These are phyloP conservation scores for Syngnathoides biaculeatus DNA, from an alignment of 2,113 vertebrate genomes.

Conservation along the genomic window DNA sequence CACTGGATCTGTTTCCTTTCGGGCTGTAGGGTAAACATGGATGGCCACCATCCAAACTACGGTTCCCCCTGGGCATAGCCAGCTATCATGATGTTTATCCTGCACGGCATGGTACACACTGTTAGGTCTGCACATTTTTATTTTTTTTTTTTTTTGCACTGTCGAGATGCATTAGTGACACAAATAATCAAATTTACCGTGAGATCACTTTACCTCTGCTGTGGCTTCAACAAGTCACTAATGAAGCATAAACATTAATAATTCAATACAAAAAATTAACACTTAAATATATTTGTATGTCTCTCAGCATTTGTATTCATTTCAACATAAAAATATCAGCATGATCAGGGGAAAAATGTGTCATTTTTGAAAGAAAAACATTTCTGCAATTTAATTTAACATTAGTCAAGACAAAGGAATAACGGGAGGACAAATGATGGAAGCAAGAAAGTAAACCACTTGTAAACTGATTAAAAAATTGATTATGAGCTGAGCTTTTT, in stretches of 20 bases:
- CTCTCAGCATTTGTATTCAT: conserved; percentile 22
- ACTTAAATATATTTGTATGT: too few relatives aligned
- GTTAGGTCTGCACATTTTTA: conserved; percentile 18
- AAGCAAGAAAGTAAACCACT: neutral
- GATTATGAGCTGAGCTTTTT: conserved; percentile 34
- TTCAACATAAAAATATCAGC: too few relatives aligned
- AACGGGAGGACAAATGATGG: neutral
- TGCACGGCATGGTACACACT: neutral
- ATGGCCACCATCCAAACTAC: conserved; percentile 25
- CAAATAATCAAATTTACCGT: conserved; percentile 20
- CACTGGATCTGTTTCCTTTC: conserved; percentile 13
- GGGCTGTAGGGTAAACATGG: conserved; percentile 4
- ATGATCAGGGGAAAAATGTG: too few relatives aligned
- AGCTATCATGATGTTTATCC: neutral
- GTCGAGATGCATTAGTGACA: conserved; percentile 11
- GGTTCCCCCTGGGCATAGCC: conserved; percentile 11
- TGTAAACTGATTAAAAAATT: conserved; percentile 31
- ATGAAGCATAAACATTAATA: neutral
- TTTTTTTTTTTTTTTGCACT: too few relatives aligned
- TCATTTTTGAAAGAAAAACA: neutral
- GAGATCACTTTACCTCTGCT: neutral
- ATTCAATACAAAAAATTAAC: too few relatives aligned
- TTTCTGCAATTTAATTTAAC: neutral
- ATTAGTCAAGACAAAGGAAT: neutral
- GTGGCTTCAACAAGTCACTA: neutral